Base-by-base conservation (phyloP, 2,888 invertebrate genomes). In the Nycteola revayana region DNA sequence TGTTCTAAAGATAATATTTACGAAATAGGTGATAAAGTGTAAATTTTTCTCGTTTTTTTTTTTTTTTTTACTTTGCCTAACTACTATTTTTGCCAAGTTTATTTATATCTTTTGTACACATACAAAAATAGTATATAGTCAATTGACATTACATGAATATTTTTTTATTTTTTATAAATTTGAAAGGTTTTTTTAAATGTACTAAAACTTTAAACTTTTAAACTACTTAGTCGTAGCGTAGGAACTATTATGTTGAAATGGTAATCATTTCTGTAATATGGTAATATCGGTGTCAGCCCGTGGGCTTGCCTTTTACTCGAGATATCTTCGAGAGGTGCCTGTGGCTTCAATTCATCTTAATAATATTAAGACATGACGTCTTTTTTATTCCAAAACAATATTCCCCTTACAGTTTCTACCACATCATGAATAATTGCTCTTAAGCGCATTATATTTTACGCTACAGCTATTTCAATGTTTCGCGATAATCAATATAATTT, bases 251-350 rank as follows among this genome's bases (percentile, higher is more conserved):
- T 63, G 67, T 72, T 71, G 69, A 72, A 74, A 74, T 75, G 60
- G 66, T 73, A 69, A 76, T 76, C 50, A 73, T 75, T 71, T 73
- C 65, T 72, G 68, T 76, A 74, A 75, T 73, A 78, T 77, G 73
- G 68, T 78, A 76, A 78, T 76, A 54, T 47, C 47, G 52, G 61
- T 53, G 55, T 36, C 33, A 41, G 60, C 55, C 58, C 60, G 59
- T 62, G 60, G 66, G 68, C 59, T 42, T 52, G 65, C 67, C 68
- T 66, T 66, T 69, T 65, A 61, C 44, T 49, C 42, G 63, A 64
- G 70, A 66, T 68, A 65, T 64, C 66, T 63, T 67, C 64, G 56
- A 49, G 57, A 59, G 60, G 61, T 63, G 66, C 60, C 64, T 60
- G 59, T 58, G 46, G 55, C 61, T 35, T 43, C 42, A 31, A 31